Conservation (phyloP, 1,140 invertebrate species). For the Aphaenogaster rudis region DNA sequence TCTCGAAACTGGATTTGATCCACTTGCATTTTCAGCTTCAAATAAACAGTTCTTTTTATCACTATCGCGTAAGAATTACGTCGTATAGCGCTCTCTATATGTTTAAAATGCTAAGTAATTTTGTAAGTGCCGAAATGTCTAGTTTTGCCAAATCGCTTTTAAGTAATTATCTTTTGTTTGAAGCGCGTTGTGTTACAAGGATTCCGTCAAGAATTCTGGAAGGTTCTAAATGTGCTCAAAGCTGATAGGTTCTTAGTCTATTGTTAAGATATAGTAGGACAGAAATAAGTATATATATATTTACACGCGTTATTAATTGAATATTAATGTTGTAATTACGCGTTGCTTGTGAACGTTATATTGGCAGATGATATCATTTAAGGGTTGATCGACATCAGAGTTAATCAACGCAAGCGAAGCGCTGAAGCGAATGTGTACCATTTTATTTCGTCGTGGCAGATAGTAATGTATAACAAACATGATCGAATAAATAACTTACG, state of each 20-base stretch:
- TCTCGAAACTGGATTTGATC: not conserved
- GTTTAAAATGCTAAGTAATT: not conserved
- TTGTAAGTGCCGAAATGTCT: not conserved
- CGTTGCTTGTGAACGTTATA: conserved; percentile 26
- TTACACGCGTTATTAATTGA: conserved; percentile 19
- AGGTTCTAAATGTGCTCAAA: conserved; percentile 30
- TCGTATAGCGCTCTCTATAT: not conserved
- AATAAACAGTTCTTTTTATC: not conserved
- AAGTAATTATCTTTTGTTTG: not conserved
- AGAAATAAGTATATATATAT: not conserved
- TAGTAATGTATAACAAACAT: conserved; percentile 42
- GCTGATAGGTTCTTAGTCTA: not conserved
- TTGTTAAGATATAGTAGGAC: not conserved
- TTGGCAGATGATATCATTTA: conserved; percentile 46
- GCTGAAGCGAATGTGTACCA: conserved; percentile 24
- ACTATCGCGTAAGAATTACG: not conserved
- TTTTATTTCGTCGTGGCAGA: conserved; percentile 28
- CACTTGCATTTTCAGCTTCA: conserved; percentile 6
- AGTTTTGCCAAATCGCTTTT: conserved; percentile 11
- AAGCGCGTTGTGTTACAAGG: not conserved
- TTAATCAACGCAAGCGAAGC: not conserved
- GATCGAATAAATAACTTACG: conserved; percentile 55
- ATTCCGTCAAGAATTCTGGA: conserved; percentile 33
- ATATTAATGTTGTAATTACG: conserved; percentile 17
- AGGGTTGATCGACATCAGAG: conserved; percentile 33